Conservation (phyloP, 2,113 vertebrate genomes). For the Micromys minutus region DNA sequence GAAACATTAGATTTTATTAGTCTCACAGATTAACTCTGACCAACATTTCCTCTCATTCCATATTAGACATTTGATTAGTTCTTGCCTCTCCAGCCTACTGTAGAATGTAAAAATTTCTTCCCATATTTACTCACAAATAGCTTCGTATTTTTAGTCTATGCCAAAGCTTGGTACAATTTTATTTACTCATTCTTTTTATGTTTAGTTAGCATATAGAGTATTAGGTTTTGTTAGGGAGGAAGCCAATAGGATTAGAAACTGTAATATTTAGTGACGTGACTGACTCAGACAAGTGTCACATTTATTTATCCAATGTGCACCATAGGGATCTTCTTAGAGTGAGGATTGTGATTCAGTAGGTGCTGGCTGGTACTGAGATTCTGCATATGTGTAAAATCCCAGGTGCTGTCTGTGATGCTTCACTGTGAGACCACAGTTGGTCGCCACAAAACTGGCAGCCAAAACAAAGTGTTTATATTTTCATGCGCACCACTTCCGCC, state of each 20-base stretch:
- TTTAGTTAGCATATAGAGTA: neutral
- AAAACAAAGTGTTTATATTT: neutral
- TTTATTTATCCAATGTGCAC: neutral
- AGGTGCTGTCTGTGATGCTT: neutral
- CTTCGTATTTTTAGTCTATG: neutral
- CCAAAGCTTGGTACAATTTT: neutral
- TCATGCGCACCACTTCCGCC: neutral
- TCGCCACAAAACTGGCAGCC: neutral
- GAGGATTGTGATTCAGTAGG: neutral
- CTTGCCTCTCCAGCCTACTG: neutral
- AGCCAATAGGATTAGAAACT: neutral
- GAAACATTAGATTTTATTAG: conserved; percentile 38
- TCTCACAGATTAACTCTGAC: neutral
- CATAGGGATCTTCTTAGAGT: neutral
- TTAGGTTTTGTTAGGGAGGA: neutral
- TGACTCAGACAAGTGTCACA: neutral
- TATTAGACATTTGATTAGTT: neutral
- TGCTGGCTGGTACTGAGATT: neutral
- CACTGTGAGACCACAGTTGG: neutral
- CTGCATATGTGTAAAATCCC: neutral
- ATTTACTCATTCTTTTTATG: neutral
- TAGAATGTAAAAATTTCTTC: neutral
- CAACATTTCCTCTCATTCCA: neutral
- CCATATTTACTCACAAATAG: neutral
- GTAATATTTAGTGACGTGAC: neutral